Conservation (phyloP, 2,888 invertebrate species). For the Plagiodera versicolora region DNA sequence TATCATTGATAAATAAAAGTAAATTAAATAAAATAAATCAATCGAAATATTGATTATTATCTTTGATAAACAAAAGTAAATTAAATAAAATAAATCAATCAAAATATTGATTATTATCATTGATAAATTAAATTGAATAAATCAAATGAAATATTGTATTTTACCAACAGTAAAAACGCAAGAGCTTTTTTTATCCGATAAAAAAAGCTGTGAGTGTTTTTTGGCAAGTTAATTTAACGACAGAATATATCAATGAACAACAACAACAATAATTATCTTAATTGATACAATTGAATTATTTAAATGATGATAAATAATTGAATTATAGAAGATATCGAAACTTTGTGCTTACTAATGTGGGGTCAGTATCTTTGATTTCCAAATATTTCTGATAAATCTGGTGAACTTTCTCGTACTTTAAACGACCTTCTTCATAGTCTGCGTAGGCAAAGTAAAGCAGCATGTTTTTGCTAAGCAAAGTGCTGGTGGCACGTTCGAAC, state of each 20-base stretch:
- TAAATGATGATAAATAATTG: no score
- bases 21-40: background rate
- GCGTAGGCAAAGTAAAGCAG: slow-evolving; percentile 97
- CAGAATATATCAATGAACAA: no score
- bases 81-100: background rate
- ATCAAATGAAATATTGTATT: no score
- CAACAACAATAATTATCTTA: no score
- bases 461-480: slow-evolving; percentile 87
- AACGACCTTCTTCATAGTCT: slow-evolving; percentile 96
- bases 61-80: no score
- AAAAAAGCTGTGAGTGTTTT: no score
- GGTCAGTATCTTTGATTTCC: slow-evolving; percentile 88
- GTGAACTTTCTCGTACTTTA: slow-evolving; percentile 96
- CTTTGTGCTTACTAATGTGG: slow-evolving; percentile 82
- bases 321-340: no score
- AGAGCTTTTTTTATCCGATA: no score
- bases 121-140: background rate
- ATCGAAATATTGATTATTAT: background rate
- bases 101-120: background rate
- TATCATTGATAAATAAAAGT: no score
- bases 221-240: no score
- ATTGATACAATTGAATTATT: no score
- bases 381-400: slow-evolving; percentile 92
- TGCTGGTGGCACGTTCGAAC: slow-evolving; percentile 90
- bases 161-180: no score